Evolutionary conservation across 2,113 vertebrate species (phyloP), one percentile per base, ranked within the genome.

Genomic region (Perognathus longimembris): DNA sequence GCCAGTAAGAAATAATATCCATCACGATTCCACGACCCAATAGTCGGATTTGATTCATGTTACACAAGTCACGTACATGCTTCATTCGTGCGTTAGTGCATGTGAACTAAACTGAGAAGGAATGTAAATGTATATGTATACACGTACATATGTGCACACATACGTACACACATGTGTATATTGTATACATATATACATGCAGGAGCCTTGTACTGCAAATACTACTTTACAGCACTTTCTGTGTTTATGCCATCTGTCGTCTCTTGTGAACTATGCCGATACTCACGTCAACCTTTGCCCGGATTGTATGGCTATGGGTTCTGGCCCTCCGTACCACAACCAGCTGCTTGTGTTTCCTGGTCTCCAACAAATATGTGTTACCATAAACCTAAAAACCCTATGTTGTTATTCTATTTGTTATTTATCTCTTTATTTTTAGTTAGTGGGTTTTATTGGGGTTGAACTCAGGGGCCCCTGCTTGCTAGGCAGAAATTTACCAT

Each of bases 61-160:
- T n/a, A 81, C 36, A 22, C 14, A 24, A 26, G 50, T 22, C 21
- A 20, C 1, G 4, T 11, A 34, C 18, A 6, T 17, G 17, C 54
- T 18, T 75, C 34, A 18, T 24, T 61, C n/a, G 57, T 50, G 32
- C 63, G 36, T 10, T 1, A 9, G 15, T 42, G 26, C 5, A 15
- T 34, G 42, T 57, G 9, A 24, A 36, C 2, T 61, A 8, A 61
- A 4, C 1, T 40, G 1, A 38, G 3, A 24, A 32, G n/a, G 28
- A 28, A 28, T 17, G 20, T 7, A 18, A 10, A 7, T 0, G 20
- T 6, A 17, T 3, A 28, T 10, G 26, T 1, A 14, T 6, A 26
- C 4, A 22, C 20, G 7, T 1, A 18, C 61, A 22, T 30, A 30
- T 1, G 1, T 28, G 42, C 22, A 5, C 9, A 42, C 1, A 38